Conservation (phyloP, 2,888 invertebrate genomes). For the Pocota personata region DNA sequence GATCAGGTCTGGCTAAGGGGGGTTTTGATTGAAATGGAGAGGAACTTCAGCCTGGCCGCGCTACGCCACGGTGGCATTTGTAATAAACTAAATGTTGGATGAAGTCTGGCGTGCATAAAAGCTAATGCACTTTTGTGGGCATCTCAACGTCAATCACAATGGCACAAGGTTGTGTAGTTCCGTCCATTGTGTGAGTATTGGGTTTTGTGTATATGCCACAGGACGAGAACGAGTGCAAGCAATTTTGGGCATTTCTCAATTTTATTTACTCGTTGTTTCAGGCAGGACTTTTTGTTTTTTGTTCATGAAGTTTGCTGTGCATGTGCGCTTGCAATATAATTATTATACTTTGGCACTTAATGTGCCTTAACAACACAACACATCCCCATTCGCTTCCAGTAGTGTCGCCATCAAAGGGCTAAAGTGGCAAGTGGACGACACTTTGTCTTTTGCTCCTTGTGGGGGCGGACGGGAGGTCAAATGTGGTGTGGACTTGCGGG, state of each 20-base stretch:
- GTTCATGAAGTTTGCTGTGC: not conserved
- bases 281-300: slow-evolving; percentile 14
- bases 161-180: slow-evolving; percentile 60
- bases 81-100: slow-evolving; percentile 75
- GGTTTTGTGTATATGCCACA: not conserved
- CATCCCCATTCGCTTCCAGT: not conserved
- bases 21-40: slow-evolving; percentile 55
- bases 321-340: slow-evolving; percentile 57
- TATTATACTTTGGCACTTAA: slow-evolving; percentile 72
- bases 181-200: slow-evolving; percentile 2
- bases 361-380: slow-evolving; percentile 52
- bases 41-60: slow-evolving; percentile 27
- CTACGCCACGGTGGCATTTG: slow-evolving; percentile 66
- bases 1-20: slow-evolving; percentile 22
- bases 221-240: slow-evolving; percentile 36
- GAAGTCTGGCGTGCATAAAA: slow-evolving; percentile 77
- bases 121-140: slow-evolving; percentile 82
- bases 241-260: slow-evolving; percentile 69
- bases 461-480: not conserved
- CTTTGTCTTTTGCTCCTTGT: slow-evolving; percentile 54
- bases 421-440: slow-evolving; percentile 65
- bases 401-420: slow-evolving; percentile 45
- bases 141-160: slow-evolving; percentile 80
- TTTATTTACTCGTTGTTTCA: slow-evolving; percentile 62
- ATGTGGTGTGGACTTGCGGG: slow-evolving; percentile 55